These are phyloP conservation scores for Rhabdophis nuchalis DNA, from an alignment of 2,797 vertebrate species.

Conservation along the genomic window DNA sequence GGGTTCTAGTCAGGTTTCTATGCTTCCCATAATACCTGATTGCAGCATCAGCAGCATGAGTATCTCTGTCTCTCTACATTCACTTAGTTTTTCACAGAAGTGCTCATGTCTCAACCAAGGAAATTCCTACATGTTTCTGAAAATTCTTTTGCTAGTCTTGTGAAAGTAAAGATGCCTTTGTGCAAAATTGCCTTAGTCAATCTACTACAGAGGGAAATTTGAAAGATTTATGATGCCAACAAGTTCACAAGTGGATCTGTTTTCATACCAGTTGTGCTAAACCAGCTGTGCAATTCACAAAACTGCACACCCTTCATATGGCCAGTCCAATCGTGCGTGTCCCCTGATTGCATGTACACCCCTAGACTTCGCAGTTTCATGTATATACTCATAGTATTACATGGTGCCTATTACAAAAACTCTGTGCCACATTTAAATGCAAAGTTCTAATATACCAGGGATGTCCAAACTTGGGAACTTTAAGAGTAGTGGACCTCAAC, in stretches of 20 bases:
- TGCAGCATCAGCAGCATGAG: neutral
- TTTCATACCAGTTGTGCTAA: neutral
- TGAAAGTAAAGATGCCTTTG: neutral
- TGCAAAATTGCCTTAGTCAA: neutral
- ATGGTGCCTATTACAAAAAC: neutral
- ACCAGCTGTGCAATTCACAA: neutral
- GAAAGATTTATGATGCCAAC: neutral
- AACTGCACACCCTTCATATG: neutral
- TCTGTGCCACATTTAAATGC: neutral
- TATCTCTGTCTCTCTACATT: neutral
- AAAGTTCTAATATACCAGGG: neutral
- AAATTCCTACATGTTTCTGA: slow-evolving; percentile 7
- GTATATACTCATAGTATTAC: neutral
- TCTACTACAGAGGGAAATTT: slow-evolving; percentile 2
- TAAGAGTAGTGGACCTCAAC: no score
- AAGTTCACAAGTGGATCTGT: neutral
- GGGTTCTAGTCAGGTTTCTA: neutral
- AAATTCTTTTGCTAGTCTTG: slow-evolving; percentile 18
- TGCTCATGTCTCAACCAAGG: neutral
- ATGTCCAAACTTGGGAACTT: no score
- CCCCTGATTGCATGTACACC: neutral
- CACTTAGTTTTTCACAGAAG: neutral
- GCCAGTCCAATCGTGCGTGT: neutral
- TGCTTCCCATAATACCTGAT: neutral
- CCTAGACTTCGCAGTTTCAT: neutral